These are phyloP conservation scores for Zaprionus gabonicus DNA, from an alignment of 1,140 invertebrate genomes.

Conservation along the genomic window DNA sequence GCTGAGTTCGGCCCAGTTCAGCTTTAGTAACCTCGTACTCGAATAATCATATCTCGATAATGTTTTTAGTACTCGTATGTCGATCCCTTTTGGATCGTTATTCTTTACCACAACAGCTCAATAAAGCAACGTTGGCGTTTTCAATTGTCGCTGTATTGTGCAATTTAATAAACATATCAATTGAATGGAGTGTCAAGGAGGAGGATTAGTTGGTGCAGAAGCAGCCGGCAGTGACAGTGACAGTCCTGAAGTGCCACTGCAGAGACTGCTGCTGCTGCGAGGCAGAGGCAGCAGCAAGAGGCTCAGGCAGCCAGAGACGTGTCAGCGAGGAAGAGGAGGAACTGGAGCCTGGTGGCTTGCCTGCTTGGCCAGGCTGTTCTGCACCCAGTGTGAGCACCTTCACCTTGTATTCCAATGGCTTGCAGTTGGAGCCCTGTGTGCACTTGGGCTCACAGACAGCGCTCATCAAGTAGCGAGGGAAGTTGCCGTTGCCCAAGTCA, in stretches of 20 bases:
- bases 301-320: conserved; percentile 58
- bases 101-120: conserved; percentile 10
- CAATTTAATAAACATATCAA: conserved; percentile 31
- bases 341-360: conserved; percentile 6
- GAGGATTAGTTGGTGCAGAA: conserved; percentile 70
- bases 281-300: conserved; percentile 37
- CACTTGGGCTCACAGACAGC: conserved; percentile 79
- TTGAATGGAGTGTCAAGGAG: conserved; percentile 7
- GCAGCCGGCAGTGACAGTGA: conserved; percentile 78
- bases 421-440: conserved; percentile 68
- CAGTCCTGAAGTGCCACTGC: conserved; percentile 77
- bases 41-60: conserved; percentile 2
- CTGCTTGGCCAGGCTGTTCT: conserved; percentile 9
- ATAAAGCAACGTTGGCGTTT: conserved; percentile 54
- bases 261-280: conserved; percentile 4
- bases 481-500: conserved; percentile 68
- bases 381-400: conserved; percentile 62
- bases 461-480: conserved; percentile 75
- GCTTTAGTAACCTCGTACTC: conserved; percentile 1
- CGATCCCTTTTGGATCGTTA: conserved; percentile 17
- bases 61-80: not conserved
- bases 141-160: conserved; percentile 52
- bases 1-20: not conserved
- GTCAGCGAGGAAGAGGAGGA: conserved; percentile 3
- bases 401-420: conserved; percentile 78